These are phyloP conservation scores for Hiodon tergisus DNA, from an alignment of 2,113 vertebrate species.

Conservation along the genomic window DNA sequence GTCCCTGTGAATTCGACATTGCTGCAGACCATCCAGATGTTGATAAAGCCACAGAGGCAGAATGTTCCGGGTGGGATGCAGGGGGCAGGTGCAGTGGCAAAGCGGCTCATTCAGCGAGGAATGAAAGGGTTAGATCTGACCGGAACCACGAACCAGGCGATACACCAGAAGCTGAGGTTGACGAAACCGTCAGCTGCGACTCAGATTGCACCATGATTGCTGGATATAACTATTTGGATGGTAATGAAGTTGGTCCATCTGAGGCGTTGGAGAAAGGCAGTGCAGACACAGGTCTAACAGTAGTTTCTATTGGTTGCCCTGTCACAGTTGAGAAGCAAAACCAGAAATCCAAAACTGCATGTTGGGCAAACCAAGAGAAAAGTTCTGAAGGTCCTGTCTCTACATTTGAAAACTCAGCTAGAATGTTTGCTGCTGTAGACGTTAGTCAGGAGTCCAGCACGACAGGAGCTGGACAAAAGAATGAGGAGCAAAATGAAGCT, in stretches of 20 bases:
- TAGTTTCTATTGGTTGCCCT: background rate
- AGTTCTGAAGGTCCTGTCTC: background rate
- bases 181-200: constrained; percentile 23
- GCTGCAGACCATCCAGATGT: background rate
- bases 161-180: background rate
- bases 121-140: too few species aligned
- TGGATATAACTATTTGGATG: constrained; percentile 17
- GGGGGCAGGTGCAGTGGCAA: too few species aligned
- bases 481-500: constrained; percentile 8
- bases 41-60: background rate
- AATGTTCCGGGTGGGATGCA: background rate
- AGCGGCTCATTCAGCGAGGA: too few species aligned
- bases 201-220: constrained; percentile 41
- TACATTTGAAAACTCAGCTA: constrained; percentile 11
- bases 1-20: background rate
- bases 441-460: constrained; percentile 12
- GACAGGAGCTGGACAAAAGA: constrained; percentile 8
- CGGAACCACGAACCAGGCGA: too few species aligned
- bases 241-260: background rate
- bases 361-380: constrained; percentile 15
- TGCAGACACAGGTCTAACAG: constrained; percentile 7
- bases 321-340: background rate
- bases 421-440: constrained; percentile 15
- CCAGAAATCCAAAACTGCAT: background rate
- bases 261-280: background rate